A percentile compares a stretch with the other conserved stretches of the same genome.
Conservation (phyloP, 1,140 invertebrate species). For the Eupeodes corollae region DNA sequence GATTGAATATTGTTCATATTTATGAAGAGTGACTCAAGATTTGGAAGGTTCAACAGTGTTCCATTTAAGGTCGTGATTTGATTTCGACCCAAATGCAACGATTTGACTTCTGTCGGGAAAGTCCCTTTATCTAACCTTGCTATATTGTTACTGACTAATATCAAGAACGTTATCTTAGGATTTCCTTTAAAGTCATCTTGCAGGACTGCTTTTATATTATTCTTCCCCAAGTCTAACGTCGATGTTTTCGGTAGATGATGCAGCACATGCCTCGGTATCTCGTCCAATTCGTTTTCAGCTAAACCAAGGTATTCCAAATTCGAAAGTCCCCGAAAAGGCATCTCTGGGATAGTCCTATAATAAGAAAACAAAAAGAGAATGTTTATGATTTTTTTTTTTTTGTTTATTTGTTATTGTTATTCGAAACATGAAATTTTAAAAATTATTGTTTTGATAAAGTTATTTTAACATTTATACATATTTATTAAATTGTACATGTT, state of each 20-base stretch:
- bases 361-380: conserved; percentile 9
- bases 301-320: conserved; percentile 59
- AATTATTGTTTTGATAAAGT: no score
- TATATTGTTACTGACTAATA: conserved; percentile 60
- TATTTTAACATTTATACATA: no score
- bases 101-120: conserved; percentile 49
- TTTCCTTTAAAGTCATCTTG: conserved; percentile 56
- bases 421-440: no score
- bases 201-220: conserved; percentile 51
- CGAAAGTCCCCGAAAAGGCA: conserved; percentile 56
- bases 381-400: neutral
- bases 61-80: conserved; percentile 58
- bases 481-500: no score
- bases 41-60: conserved; percentile 53
- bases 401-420: neutral
- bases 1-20: conserved; percentile 61
- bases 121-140: conserved; percentile 52
- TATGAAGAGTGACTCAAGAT: conserved; percentile 64
- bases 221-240: conserved; percentile 60
- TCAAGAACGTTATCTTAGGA: conserved; percentile 51
- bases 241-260: conserved; percentile 56
- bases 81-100: conserved; percentile 61
- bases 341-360: conserved; percentile 51
- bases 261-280: conserved; percentile 57
- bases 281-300: conserved; percentile 56